A percentile compares a stretch with the other conserved stretches of the same genome.
Conservation (phyloP, 2,113 vertebrate species). For the Gyps fulvus region DNA sequence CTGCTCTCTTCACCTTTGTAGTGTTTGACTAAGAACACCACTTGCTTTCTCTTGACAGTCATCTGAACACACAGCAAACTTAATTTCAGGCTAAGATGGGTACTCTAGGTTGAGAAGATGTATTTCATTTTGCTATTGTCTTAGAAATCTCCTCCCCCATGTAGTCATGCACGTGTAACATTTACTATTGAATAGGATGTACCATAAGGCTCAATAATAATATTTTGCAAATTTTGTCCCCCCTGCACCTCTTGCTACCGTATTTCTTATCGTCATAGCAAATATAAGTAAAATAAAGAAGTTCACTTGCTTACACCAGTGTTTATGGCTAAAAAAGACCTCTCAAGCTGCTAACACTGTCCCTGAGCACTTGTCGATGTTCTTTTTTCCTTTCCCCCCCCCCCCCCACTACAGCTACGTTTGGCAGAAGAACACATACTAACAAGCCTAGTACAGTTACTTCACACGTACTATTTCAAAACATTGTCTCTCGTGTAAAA, state of each 20-base stretch:
- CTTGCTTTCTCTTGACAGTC: background rate
- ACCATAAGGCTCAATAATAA: background rate
- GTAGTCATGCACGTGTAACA: background rate
- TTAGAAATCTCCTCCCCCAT: background rate
- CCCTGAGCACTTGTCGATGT: background rate
- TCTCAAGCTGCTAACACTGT: background rate
- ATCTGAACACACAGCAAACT: background rate
- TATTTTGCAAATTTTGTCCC: background rate
- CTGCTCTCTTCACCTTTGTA: background rate
- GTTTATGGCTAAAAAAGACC: background rate
- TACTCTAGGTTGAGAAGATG: background rate
- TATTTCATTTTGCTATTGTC: background rate
- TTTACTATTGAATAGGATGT: background rate
- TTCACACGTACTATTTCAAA: background rate
- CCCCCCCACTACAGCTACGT: background rate
- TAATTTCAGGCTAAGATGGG: background rate
- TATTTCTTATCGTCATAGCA: background rate
- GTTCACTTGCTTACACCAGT: background rate
- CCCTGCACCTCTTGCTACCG: accelerated
- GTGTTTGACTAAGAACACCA: background rate
- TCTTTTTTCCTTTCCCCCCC: background rate
- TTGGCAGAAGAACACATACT: background rate
- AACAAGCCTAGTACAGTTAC: background rate
- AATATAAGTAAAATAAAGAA: background rate
- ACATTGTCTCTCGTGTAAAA: background rate